phyloP scores from a whole-genome alignment of 1,140 invertebrate genomes.

The Samia ricini region DNA sequence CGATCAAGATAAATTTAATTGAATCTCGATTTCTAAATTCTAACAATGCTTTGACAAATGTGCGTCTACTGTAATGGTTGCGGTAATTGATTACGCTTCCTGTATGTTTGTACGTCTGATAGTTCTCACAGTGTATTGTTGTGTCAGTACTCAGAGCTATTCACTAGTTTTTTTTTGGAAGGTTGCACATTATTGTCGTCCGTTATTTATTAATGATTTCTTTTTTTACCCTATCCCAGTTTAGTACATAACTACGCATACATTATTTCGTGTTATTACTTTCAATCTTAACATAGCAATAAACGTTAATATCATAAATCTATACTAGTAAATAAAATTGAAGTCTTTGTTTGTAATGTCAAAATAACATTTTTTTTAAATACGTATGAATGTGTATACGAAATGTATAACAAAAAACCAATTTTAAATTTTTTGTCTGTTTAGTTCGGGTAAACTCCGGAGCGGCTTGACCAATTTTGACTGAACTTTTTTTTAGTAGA shows the following conservation, averaged over 20 bases:
- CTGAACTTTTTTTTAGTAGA: no score
- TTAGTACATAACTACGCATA: no score
- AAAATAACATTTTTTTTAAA: no score
- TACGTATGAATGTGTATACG: no score
- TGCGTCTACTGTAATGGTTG: slow-evolving; percentile 15
- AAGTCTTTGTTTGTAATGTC: no score
- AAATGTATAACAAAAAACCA: no score
- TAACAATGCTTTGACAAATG: slow-evolving; percentile 22
- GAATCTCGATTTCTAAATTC: slow-evolving; percentile 16
- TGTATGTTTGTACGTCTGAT: slow-evolving; percentile 27
- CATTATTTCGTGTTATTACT: not conserved
- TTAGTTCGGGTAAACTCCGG: no score
- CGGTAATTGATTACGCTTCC: slow-evolving; percentile 41
- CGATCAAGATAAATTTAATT: slow-evolving; percentile 17
- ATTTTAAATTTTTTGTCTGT: no score
- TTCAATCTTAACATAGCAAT: not conserved
- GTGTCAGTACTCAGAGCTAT: not conserved
- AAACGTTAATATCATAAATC: not conserved
- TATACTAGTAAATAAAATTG: no score
- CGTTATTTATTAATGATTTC: no score
- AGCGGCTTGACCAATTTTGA: no score
- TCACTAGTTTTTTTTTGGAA: slow-evolving; percentile 5
- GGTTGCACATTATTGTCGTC: slow-evolving; percentile 3
- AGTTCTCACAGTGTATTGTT: slow-evolving; percentile 15
- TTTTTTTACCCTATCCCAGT: not conserved